These are phyloP conservation scores for Dendrolimus kikuchii DNA, from an alignment of 1,140 invertebrate species.

Conservation along the genomic window DNA sequence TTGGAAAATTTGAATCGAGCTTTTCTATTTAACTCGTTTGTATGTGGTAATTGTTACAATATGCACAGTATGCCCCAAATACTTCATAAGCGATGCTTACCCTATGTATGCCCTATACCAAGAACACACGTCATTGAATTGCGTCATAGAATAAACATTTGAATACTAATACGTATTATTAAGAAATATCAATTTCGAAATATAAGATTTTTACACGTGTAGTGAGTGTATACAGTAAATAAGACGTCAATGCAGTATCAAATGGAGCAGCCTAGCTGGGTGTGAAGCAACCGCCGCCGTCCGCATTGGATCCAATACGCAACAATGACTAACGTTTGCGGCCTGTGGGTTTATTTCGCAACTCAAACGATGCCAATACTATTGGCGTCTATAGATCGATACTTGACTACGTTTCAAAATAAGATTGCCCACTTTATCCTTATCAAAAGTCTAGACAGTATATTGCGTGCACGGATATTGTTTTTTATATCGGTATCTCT, in stretches of 20 bases:
- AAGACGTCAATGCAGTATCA: slow-evolving; percentile 7
- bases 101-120: too few species aligned
- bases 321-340: slow-evolving; percentile 56
- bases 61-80: too few species aligned
- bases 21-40: too few species aligned
- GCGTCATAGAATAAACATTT: too few species aligned
- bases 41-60: too few species aligned
- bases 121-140: too few species aligned
- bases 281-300: slow-evolving; percentile 20
- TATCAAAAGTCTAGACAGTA: slow-evolving; percentile 29
- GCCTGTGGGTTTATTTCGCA: slow-evolving; percentile 50
- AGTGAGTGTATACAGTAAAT: not conserved
- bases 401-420: slow-evolving; percentile 48
- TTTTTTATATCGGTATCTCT: slow-evolving; percentile 7
- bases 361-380: slow-evolving; percentile 42
- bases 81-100: too few species aligned
- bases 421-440: slow-evolving; percentile 40
- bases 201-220: too few species aligned
- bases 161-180: too few species aligned
- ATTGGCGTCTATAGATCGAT: slow-evolving; percentile 55
- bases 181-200: too few species aligned
- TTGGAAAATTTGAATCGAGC: too few species aligned
- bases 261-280: slow-evolving; percentile 14
- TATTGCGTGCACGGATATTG: slow-evolving; percentile 12
- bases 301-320: slow-evolving; percentile 43